Percentiles rank a stretch among this genome's conserved stretches.
These are phyloP conservation scores for Polyploca ridens DNA, from an alignment of 2,888 invertebrate species.

Conservation along the genomic window DNA sequence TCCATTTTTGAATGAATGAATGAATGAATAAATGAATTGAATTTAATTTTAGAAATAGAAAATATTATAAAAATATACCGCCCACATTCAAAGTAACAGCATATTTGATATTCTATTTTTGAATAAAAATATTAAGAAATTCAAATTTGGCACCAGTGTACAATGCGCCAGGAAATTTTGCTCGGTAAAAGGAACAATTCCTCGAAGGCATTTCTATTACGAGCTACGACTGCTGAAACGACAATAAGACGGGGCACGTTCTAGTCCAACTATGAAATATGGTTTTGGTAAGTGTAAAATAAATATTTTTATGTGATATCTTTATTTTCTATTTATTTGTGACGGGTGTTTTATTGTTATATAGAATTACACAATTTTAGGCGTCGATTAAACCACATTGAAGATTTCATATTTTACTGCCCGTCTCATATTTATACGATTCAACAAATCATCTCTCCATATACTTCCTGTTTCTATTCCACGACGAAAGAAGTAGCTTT, in stretches of 20 bases:
- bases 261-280: conserved; percentile 12
- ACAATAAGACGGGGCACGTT: conserved; percentile 9
- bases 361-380: no score
- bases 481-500: no score
- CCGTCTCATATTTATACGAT: no score
- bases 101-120: conserved; percentile 19
- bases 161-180: conserved; percentile 20
- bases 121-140: conserved; percentile 30
- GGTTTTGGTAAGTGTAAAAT: conserved; percentile 11
- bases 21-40: no score
- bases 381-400: no score
- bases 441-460: no score
- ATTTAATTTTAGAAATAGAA: no score
- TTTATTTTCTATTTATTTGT: neutral
- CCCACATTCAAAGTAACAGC: neutral
- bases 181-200: conserved; percentile 30
- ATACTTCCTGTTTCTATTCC: no score
- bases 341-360: neutral
- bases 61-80: no score
- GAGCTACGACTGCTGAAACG: conserved; percentile 17
- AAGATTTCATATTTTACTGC: no score
- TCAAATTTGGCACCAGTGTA: conserved; percentile 26
- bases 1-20: no score
- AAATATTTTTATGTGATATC: conserved; percentile 2
- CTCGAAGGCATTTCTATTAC: conserved; percentile 27